A percentile compares a stretch with the other conserved stretches of the same genome.
Conservation (phyloP, 1,140 invertebrate genomes). For the Asobara japonica region DNA sequence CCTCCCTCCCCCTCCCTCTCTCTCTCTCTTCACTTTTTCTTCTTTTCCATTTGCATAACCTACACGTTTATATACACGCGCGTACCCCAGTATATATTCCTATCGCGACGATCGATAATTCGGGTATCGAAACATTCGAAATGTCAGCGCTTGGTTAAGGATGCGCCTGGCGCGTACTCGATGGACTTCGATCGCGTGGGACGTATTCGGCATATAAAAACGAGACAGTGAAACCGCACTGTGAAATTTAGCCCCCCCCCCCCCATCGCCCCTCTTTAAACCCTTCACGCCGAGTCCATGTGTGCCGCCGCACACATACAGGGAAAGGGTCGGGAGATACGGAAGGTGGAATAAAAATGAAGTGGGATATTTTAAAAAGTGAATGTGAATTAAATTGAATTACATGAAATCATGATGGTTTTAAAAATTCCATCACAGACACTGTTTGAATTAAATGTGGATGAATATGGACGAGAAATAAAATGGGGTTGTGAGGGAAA, state of each 20-base stretch:
- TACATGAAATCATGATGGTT: neutral
- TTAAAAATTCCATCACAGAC: neutral
- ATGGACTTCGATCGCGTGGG: constrained; percentile 24
- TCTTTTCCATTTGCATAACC: neutral
- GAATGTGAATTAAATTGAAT: constrained; percentile 3
- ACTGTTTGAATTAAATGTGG: neutral
- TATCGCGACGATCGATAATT: constrained; percentile 36
- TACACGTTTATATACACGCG: constrained; percentile 4
- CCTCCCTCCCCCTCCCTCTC: neutral
- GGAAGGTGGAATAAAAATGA: neutral
- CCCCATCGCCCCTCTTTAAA: neutral
- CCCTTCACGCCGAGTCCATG: neutral
- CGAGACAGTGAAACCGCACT: constrained; percentile 10
- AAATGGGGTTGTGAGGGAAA: neutral
- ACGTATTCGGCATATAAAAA: constrained; percentile 32
- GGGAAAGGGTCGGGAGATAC: neutral
- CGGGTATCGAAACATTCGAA: constrained; percentile 35
- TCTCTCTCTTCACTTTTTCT: constrained; percentile 17
- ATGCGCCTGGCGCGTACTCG: constrained; percentile 16
- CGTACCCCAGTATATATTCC: neutral
- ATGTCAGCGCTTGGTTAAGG: constrained; percentile 36
- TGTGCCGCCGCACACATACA: neutral
- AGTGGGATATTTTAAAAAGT: neutral
- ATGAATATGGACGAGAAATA: neutral
- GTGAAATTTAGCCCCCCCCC: neutral